Evolutionary conservation across 1,140 invertebrate genomes (phyloP).

Genomic region (Akabosia matsudoensis): DNA sequence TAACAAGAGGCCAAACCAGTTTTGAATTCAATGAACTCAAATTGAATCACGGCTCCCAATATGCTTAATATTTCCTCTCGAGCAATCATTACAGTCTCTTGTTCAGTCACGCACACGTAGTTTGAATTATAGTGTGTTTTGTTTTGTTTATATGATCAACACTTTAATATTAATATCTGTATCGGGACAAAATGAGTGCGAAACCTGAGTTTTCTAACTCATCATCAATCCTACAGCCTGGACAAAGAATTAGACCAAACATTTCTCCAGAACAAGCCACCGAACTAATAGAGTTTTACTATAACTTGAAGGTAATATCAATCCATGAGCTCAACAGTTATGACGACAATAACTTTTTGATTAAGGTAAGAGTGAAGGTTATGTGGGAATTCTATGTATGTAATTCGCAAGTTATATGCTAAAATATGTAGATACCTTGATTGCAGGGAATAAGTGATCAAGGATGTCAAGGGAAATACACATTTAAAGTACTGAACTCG

Average conservation of each 20-base stretch:
- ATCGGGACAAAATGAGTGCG: too few relatives aligned
- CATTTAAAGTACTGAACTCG: conserved; percentile 76
- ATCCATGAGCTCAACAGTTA: conserved; percentile 72
- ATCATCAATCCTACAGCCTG: conserved; percentile 54
- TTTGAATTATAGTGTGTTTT: too few relatives aligned
- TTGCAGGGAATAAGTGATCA: conserved; percentile 29
- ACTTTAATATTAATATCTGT: too few relatives aligned
- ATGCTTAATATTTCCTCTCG: too few relatives aligned
- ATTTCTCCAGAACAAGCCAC: conserved; percentile 57
- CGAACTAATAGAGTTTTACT: conserved; percentile 61
- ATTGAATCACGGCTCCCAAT: too few relatives aligned
- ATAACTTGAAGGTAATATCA: conserved; percentile 64
- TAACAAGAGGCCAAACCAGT: too few relatives aligned
- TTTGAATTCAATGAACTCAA: too few relatives aligned
- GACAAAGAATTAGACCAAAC: conserved; percentile 61
- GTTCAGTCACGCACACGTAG: too few relatives aligned
- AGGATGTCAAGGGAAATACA: conserved; percentile 68
- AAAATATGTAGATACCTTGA: neutral
- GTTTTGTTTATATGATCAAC: too few relatives aligned
- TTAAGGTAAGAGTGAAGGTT: conserved; percentile 51
- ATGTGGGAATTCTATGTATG: neutral
- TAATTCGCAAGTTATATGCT: neutral
- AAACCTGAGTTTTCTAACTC: too few relatives aligned
- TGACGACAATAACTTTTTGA: conserved; percentile 74
- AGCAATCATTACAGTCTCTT: too few relatives aligned